Percentiles rank a stretch among this genome's conserved stretches.
Evolutionary conservation across 2,797 vertebrate genomes (phyloP).

Genomic region (Lepus oiostolus): DNA sequence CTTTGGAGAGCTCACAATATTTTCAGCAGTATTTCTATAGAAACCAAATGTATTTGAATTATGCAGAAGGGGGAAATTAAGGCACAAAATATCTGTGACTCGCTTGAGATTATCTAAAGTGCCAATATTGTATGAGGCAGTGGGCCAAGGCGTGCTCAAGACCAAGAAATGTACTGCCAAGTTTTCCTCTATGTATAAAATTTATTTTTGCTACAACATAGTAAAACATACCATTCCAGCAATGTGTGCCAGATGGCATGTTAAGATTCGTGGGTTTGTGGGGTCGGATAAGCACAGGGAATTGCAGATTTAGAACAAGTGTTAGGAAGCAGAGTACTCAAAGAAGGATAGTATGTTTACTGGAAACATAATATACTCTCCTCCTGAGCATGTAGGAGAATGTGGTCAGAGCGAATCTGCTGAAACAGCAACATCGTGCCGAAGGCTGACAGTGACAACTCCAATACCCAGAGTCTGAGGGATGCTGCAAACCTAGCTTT

Average conservation of each 20-base stretch:
- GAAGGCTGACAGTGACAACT: background rate
- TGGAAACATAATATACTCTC: background rate
- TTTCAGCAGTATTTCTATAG: background rate
- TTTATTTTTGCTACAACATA: slow-evolving; percentile 80
- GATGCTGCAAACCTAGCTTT: background rate
- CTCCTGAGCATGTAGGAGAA: background rate
- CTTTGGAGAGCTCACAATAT: background rate
- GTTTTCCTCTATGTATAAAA: slow-evolving; percentile 72
- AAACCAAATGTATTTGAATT: slow-evolving; percentile 29
- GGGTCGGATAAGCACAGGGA: background rate
- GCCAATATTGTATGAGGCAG: slow-evolving; percentile 30
- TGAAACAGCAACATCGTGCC: background rate
- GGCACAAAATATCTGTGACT: slow-evolving; percentile 38
- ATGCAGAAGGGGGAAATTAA: slow-evolving; percentile 47
- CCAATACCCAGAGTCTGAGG: background rate
- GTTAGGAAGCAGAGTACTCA: slow-evolving; percentile 57
- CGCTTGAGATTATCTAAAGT: background rate
- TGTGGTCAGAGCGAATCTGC: background rate
- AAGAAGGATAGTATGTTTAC: slow-evolving; percentile 45
- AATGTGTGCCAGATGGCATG: slow-evolving; percentile 73
- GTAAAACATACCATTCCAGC: slow-evolving; percentile 68
- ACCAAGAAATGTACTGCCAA: slow-evolving; percentile 62
- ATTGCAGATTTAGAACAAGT: slow-evolving; percentile 68
- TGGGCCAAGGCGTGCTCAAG: slow-evolving; percentile 46
- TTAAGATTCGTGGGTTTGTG: slow-evolving; percentile 63